These are phyloP conservation scores for Gandaritis pyraliata DNA, from an alignment of 2,888 invertebrate genomes.

Conservation along the genomic window DNA sequence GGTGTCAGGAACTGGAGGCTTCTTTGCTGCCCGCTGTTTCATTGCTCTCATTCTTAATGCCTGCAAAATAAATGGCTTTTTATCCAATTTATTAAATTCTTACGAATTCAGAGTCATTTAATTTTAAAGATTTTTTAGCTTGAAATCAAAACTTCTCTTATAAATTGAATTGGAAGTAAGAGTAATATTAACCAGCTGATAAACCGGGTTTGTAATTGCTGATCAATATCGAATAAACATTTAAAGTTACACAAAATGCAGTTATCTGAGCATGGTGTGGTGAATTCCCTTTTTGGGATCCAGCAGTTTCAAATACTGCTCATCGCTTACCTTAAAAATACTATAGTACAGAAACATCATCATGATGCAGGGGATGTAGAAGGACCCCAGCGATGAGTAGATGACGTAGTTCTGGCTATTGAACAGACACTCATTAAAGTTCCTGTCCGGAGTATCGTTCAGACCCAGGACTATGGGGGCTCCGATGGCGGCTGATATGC, in stretches of 20 bases:
- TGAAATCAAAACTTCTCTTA: no score
- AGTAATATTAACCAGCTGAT: no score
- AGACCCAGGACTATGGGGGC: conserved; percentile 98
- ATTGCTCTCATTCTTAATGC: conserved; percentile 93
- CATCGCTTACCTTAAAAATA: conserved; percentile 95
- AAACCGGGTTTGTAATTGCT: no score
- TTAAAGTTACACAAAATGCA: no score
- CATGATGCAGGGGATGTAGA: conserved; percentile 99
- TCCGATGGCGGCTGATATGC: conserved; percentile 95
- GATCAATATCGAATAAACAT: no score
- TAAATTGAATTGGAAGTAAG: no score
- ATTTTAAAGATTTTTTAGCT: no score
- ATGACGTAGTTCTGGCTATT: conserved; percentile 99
- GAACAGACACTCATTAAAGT: conserved; percentile 95
- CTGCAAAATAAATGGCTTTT: conserved; percentile 82
- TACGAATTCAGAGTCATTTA: no score
- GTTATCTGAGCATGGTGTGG: no score
- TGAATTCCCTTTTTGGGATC: no score
- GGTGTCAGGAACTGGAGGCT: conserved; percentile 89
- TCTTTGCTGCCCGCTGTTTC: conserved; percentile 91
- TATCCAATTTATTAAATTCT: no score
- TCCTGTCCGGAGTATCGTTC: conserved; percentile 95
- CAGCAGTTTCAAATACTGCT: no score
- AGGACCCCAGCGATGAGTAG: conserved; percentile 98
- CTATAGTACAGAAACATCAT: conserved; percentile 99